Evolutionary conservation across 2,797 vertebrate genomes (phyloP), one percentile per base, ranked within the genome.

Genomic region (Rhyacichthys aspro): DNA sequence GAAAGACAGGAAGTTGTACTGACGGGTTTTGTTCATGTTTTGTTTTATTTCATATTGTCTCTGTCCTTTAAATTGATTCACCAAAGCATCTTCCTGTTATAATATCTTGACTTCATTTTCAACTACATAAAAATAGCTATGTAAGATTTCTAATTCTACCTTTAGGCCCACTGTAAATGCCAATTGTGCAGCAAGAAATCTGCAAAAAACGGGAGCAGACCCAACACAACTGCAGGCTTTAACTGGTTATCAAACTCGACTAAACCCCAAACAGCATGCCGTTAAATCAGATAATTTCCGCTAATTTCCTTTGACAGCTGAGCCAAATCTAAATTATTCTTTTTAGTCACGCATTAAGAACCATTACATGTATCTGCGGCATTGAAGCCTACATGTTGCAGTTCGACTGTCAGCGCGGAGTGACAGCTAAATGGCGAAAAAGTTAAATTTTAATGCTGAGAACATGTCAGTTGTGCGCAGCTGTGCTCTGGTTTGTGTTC

Each of bases 401-500:
- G 67, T 67, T 63, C 67, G 43, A 14, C 53, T 63, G 72, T 70
- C 80, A 50, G 63, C 65, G 64, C 63, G 69, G 70, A 62, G 59
- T 70, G 79, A 81, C 83, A 71, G 78, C 59, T 63, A 72, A 79
- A 75, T 55, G 63, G 43, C 59, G 58, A 44, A 47, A 50, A 28
- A 57, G 74, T 80, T 1, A 71, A 66, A 78, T 58, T 37, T 78
- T 60, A 64, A 81, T 75, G 79, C 67, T 7, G 46, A 2, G 2
- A 65, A 62, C 53, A 5, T 65, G 78, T 61, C 53, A 32, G 43
- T 4, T 55, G 67, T 1, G 12, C 72, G 64, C 65, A 70, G 75
- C 72, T 55, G 69, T 42, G 59, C 54, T 6, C 62, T 28, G 68
- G 69, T 67, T 72, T 5, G 63, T 18, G 72, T 74, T 44, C 59